phyloP scores from a whole-genome alignment of 1,140 invertebrate genomes.

The Brachionus asplanchnoidis region DNA sequence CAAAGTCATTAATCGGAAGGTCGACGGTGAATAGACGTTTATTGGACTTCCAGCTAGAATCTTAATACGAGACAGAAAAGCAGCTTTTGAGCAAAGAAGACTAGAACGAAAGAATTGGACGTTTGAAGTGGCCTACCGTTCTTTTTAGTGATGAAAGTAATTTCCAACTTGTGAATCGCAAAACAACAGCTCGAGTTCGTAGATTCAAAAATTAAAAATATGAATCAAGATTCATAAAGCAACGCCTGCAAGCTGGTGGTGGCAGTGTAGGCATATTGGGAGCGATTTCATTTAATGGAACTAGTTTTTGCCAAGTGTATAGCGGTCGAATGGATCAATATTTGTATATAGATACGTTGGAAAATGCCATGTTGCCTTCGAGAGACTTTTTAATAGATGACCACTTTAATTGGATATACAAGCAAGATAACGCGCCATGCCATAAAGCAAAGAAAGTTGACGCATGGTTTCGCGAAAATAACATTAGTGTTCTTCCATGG shows the following conservation, averaged over 20 bases:
- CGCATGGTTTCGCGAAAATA: conserved; percentile 42
- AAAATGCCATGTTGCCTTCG: neutral
- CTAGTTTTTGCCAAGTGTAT: neutral
- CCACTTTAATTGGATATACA: conserved; percentile 1
- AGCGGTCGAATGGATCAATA: too few relatives aligned
- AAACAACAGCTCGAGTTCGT: neutral
- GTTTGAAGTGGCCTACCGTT: neutral
- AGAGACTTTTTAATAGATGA: neutral
- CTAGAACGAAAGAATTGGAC: neutral
- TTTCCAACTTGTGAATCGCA: neutral
- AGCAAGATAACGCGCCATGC: conserved; percentile 44
- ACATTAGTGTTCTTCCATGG: conserved; percentile 44
- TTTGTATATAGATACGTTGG: neutral
- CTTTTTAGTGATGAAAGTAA: conserved; percentile 7
- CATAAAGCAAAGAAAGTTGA: conserved; percentile 43
- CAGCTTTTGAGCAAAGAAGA: neutral
- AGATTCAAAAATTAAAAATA: neutral
- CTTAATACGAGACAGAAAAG: neutral
- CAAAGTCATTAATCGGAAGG: neutral
- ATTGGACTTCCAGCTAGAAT: neutral
- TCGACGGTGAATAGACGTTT: neutral
- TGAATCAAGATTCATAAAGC: neutral
- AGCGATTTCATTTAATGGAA: neutral
- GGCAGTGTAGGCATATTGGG: neutral
- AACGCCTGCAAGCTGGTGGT: neutral